Percentiles rank a stretch among this genome's conserved stretches.
These are phyloP conservation scores for Cerceris rybyensis DNA, from an alignment of 2,888 invertebrate species.

Conservation along the genomic window DNA sequence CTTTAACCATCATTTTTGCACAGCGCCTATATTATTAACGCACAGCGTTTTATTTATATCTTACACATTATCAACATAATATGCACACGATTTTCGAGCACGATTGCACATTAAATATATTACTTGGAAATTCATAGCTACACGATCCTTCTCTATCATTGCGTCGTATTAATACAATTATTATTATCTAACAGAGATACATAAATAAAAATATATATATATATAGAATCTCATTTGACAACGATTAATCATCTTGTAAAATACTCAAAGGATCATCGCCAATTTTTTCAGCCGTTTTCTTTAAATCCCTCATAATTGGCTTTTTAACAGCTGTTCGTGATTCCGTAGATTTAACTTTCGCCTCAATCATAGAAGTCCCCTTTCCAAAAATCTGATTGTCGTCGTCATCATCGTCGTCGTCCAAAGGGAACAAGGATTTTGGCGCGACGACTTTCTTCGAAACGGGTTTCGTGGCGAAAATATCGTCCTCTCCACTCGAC, in stretches of 20 bases:
- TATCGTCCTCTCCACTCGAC: constrained; percentile 75
- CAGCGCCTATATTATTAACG: constrained; percentile 27
- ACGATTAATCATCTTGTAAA: constrained; percentile 73
- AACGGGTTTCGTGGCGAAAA: constrained; percentile 70
- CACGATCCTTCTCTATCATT: not conserved
- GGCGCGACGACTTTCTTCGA: constrained; percentile 55
- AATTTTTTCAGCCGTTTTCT: constrained; percentile 78
- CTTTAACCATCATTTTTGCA: constrained; percentile 25
- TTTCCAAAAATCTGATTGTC: constrained; percentile 71
- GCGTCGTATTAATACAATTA: not conserved
- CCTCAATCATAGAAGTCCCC: constrained; percentile 34
- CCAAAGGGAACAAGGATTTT: constrained; percentile 66
- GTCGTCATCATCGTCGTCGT: constrained; percentile 64
- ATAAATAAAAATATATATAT: constrained; percentile 55
- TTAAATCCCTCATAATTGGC: constrained; percentile 74
- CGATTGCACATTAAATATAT: not conserved
- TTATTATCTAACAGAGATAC: constrained; percentile 3
- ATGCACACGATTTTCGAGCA: not conserved
- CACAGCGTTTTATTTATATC: constrained; percentile 16
- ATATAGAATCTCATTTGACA: not conserved
- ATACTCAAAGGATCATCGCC: constrained; percentile 78
- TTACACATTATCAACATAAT: not conserved
- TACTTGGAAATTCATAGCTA: not conserved
- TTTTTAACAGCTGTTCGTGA: constrained; percentile 64
- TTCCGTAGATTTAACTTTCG: constrained; percentile 21